Base-by-base conservation (phyloP, 1,140 invertebrate genomes). In the Zaprionus ornatus region DNA sequence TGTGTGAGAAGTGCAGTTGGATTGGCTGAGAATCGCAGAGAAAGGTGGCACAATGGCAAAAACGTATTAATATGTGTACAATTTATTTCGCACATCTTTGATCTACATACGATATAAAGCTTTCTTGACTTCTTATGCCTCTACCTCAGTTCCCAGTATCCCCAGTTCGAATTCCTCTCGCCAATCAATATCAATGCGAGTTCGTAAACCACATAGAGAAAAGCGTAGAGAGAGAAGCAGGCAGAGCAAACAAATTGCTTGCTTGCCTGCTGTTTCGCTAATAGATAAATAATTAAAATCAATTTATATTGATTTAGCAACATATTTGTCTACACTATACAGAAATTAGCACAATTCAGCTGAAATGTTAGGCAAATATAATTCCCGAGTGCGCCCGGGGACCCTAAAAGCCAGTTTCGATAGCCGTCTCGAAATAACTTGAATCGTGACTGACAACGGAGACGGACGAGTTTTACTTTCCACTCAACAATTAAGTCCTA, bases 251-350 rank as follows among this genome's bases (percentile, higher is more conserved):
- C 32, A 55, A 66, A 83, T 84, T 78, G 82, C 70, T 84, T 78
- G 82, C 70, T 67, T 62, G 78, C 69, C 78, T 57, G 76, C 74
- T 84, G 74, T 60, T 81, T 83, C 57, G 83, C 81, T 90, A 90
- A 90, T 90, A 90, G 85, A 85, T 82, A 90, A 90, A 90, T 90
- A 90, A 90, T 90, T 90, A 90, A 90, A 90, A 90, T 90, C 85
- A 90, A 90, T 90, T 90, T 90, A 90, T 90, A 88, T 90, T 80
- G 85, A 88, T 88, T 88, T 85, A 81, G 84, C 80, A 78, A 82
- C 67, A 88, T 76, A 83, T 65, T 66, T 76, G 68, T 60, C 56
- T 70, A 74, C 64, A 74, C 57, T 45, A 32, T 55, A 82, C 48
- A 64, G 57, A 90, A 90, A 85, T 90, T 90, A 90, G 85, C 85